Conservation (phyloP, 2,888 invertebrate species). For the Allacma fusca region DNA sequence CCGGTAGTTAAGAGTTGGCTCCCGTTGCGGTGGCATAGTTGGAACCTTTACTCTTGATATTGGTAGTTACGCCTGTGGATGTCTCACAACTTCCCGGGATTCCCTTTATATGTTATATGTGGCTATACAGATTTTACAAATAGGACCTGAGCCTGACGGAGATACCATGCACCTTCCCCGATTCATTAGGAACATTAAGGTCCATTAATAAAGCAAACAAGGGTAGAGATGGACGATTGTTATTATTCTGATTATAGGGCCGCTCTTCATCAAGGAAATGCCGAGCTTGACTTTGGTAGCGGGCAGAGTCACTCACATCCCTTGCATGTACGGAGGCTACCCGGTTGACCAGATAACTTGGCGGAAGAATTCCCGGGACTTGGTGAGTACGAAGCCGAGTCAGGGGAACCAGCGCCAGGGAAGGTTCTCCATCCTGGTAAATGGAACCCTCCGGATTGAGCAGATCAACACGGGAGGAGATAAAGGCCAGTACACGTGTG, state of each 20-base stretch:
- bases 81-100: too few relatives aligned
- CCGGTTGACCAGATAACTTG: conserved; percentile 59
- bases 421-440: conserved; percentile 53
- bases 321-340: conserved; percentile 60
- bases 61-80: too few relatives aligned
- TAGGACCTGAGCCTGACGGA: too few relatives aligned
- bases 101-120: too few relatives aligned
- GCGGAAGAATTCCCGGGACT: conserved; percentile 54
- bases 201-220: too few relatives aligned
- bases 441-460: conserved; percentile 60
- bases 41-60: too few relatives aligned
- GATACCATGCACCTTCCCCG: too few relatives aligned
- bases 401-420: conserved; percentile 27
- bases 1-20: background rate
- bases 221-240: too few relatives aligned
- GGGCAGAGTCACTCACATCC: conserved; percentile 55
- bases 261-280: conserved; percentile 59
- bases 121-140: conserved; percentile 1
- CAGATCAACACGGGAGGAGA: conserved; percentile 60
- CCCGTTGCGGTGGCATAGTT: too few relatives aligned
- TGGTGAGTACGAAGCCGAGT: conserved; percentile 37
- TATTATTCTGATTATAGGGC: conserved; percentile 44
- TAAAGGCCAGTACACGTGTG: conserved; percentile 64
- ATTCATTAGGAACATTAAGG: background rate
- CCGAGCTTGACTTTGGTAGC: conserved; percentile 57